phyloP scores from a whole-genome alignment of 2,888 invertebrate species.

The Augiades crinisus region DNA sequence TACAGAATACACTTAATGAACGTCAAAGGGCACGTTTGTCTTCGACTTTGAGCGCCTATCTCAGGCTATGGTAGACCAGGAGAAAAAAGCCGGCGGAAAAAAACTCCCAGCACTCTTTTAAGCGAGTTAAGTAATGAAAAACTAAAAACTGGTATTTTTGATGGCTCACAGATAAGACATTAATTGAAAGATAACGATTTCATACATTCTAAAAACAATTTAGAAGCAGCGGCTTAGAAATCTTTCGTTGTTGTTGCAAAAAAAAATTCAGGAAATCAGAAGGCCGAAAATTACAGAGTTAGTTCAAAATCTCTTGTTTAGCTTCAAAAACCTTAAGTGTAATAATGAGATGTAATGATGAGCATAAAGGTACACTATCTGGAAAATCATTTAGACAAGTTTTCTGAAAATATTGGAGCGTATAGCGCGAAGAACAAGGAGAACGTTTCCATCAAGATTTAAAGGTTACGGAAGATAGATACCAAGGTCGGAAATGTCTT shows the following conservation, averaged over 20 bases:
- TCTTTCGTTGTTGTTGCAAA: conserved; percentile 1
- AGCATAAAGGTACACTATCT: conserved; percentile 13
- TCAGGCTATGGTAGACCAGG: too few relatives aligned
- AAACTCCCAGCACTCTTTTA: too few relatives aligned
- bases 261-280: not conserved
- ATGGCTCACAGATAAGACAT: conserved; percentile 21
- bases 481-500: not conserved
- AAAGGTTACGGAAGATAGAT: not conserved
- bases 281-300: conserved; percentile 6
- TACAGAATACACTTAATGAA: too few relatives aligned
- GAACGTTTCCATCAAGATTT: conserved; percentile 8
- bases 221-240: conserved; percentile 6
- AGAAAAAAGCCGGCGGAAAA: too few relatives aligned
- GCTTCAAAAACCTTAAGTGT: conserved; percentile 3
- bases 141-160: conserved; percentile 26
- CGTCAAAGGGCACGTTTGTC: too few relatives aligned
- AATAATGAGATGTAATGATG: too few relatives aligned
- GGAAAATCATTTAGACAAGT: conserved; percentile 1
- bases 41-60: too few relatives aligned
- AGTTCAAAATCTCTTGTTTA: not conserved
- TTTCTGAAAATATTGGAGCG: conserved; percentile 22
- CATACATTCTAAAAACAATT: not conserved
- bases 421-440: conserved; percentile 20
- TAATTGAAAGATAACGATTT: conserved; percentile 7
- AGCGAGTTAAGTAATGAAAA: conserved; percentile 20